These are phyloP conservation scores for Xiphophorus maculatus DNA, from an alignment of 2,113 vertebrate species.

Conservation along the genomic window DNA sequence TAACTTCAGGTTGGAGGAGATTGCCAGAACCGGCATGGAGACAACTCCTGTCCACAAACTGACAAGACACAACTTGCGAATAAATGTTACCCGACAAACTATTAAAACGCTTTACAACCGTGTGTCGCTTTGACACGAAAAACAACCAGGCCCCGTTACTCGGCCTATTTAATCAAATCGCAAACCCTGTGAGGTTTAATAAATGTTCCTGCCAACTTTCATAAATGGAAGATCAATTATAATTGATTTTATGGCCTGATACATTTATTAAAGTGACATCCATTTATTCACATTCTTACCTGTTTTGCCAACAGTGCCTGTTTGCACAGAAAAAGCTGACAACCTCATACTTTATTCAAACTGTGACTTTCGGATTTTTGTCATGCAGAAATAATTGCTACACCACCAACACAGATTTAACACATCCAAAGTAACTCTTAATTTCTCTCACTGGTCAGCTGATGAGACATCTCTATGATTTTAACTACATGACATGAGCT, in stretches of 20 bases:
- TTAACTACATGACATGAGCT: constrained; percentile 54
- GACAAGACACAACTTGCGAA: constrained; percentile 55
- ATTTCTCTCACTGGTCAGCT: constrained; percentile 57
- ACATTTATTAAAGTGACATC: constrained; percentile 84
- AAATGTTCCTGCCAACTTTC: constrained; percentile 82
- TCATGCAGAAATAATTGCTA: constrained; percentile 64
- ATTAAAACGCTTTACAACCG: constrained; percentile 64
- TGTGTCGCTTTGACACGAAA: constrained; percentile 68
- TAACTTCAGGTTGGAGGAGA: constrained; percentile 14
- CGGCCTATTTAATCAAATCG: constrained; percentile 76
- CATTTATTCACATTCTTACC: constrained; percentile 76
- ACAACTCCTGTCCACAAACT: constrained; percentile 44
- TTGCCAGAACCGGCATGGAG: constrained; percentile 12
- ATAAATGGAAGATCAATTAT: constrained; percentile 82
- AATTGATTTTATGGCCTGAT: constrained; percentile 83
- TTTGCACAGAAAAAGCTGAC: constrained; percentile 33
- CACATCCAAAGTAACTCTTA: constrained; percentile 23
- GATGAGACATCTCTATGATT: constrained; percentile 55
- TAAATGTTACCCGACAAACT: constrained; percentile 70
- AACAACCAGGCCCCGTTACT: constrained; percentile 46
- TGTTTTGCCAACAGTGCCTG: constrained; percentile 65
- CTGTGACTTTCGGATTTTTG: constrained; percentile 53
- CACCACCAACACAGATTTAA: constrained; percentile 24
- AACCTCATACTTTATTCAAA: constrained; percentile 53
- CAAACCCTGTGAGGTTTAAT: constrained; percentile 77